These are phyloP conservation scores for Muscina levida DNA, from an alignment of 2,888 invertebrate species.

Conservation along the genomic window DNA sequence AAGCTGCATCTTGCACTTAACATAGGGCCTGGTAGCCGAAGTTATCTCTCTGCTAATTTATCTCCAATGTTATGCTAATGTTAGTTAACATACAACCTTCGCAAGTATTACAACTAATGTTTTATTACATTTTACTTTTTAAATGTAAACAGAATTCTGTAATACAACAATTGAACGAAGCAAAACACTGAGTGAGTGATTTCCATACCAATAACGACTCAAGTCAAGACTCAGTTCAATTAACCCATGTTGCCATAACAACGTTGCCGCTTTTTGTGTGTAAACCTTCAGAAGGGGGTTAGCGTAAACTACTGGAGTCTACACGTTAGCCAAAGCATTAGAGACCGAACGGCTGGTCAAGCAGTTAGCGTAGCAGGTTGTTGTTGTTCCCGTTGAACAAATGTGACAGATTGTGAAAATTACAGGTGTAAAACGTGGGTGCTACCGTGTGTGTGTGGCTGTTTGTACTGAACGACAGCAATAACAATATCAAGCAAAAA, in stretches of 20 bases:
- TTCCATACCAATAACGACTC: slow-evolving; percentile 2
- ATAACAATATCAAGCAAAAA: not conserved
- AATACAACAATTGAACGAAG: too few species aligned
- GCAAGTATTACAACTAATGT: too few species aligned
- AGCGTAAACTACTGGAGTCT: not conserved
- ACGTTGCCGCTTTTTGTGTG: not conserved
- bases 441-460: not conserved
- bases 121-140: too few species aligned
- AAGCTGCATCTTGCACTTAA: too few species aligned
- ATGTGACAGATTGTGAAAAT: slow-evolving; percentile 35
- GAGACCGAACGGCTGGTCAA: slow-evolving; percentile 25
- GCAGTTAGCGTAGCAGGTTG: slow-evolving; percentile 27
- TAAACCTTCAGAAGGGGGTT: not conserved
- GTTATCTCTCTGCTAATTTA: too few species aligned
- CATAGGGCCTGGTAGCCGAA: too few species aligned
- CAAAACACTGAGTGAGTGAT: not conserved
- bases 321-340: not conserved
- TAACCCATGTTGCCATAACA: slow-evolving; percentile 33
- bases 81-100: too few species aligned
- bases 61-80: too few species aligned
- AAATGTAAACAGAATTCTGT: too few species aligned
- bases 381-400: not conserved
- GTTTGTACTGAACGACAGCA: not conserved
- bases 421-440: slow-evolving; percentile 38
- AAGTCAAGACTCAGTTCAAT: not conserved